Base-by-base conservation (phyloP, 2,888 invertebrate genomes). In the Thereva unica region DNA sequence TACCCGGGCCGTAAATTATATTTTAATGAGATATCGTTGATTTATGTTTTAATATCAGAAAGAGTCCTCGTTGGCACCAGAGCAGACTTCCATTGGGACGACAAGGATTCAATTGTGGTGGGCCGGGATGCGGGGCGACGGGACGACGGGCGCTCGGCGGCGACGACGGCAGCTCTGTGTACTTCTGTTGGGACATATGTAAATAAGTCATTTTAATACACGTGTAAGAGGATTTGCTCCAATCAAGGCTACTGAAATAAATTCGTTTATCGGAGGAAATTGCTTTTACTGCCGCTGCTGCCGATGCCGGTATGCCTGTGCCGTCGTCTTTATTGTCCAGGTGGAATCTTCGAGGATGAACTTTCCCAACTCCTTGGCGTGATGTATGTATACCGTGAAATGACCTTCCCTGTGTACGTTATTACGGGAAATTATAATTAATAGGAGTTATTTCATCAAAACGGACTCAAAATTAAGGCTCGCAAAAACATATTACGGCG, bases 1-100 rank as follows among this genome's bases (percentile, higher is more conserved):
- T 69, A 66, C 59, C 66, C 69, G 49, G 57, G 69, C 61, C 64
- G 68, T 69, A 69, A 69, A 69, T 69, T 68, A 69, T 69, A 69
- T 69, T 69, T 69, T 69, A 69, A 69, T 69, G 69, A 69, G 68
- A 69, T 69, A 68, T 69, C 68, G 66, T 69, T 69, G 69, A 68
- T 68, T 69, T 69, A 69, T 68, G 68, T 68, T 68, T 69, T 68
- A 69, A 69, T 69, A 69, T 61, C 53, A 52, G 57, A 66, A 47
- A 42, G 53, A 64, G 53, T 53, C 44, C 23, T 53, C 45, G 44
- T 44, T 40, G 4, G 61, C 23, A 23, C 45, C n/a, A 45, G 37
- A 35, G n/a, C 40, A 23, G 47, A 37, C n/a, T 37, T 37, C 10
- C 10, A 61, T 40, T 8, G 40, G 38, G 40, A 37, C 59, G 12